phyloP scores from a whole-genome alignment of 2,888 invertebrate species.

The Cheilosia scutellata region DNA sequence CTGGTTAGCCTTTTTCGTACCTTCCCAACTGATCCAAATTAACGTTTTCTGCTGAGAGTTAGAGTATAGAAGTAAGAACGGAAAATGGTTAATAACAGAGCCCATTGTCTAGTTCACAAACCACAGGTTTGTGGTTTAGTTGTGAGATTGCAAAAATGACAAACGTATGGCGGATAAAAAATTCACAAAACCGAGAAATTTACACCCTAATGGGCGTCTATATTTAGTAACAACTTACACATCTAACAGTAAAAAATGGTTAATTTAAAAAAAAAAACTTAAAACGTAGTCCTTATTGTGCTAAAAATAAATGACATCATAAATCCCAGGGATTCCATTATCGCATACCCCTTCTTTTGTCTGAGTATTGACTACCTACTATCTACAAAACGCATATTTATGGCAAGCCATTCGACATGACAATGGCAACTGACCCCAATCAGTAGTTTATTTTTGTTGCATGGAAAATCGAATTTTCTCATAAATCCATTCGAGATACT shows the following conservation, averaged over 20 bases:
- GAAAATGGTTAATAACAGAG: too few relatives aligned
- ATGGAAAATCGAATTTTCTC: slow-evolving; percentile 84
- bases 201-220: neutral
- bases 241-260: slow-evolving; percentile 27
- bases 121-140: too few relatives aligned
- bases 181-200: too few relatives aligned
- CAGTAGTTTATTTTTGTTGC: slow-evolving; percentile 73
- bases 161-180: neutral
- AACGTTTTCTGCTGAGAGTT: too few relatives aligned
- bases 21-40: too few relatives aligned
- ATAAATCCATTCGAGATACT: slow-evolving; percentile 89
- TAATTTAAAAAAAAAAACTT: neutral
- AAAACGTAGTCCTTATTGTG: neutral
- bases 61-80: too few relatives aligned
- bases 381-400: slow-evolving; percentile 24
- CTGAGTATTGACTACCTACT: slow-evolving; percentile 53
- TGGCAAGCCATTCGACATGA: slow-evolving; percentile 29
- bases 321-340: neutral
- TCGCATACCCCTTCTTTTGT: neutral
- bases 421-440: slow-evolving; percentile 5
- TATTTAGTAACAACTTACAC: slow-evolving; percentile 30
- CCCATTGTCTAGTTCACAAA: too few relatives aligned
- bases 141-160: neutral
- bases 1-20: too few relatives aligned
- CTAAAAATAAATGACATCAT: neutral